These are phyloP conservation scores for Sepiola atlantica DNA, from an alignment of 2,888 invertebrate species.

Conservation along the genomic window DNA sequence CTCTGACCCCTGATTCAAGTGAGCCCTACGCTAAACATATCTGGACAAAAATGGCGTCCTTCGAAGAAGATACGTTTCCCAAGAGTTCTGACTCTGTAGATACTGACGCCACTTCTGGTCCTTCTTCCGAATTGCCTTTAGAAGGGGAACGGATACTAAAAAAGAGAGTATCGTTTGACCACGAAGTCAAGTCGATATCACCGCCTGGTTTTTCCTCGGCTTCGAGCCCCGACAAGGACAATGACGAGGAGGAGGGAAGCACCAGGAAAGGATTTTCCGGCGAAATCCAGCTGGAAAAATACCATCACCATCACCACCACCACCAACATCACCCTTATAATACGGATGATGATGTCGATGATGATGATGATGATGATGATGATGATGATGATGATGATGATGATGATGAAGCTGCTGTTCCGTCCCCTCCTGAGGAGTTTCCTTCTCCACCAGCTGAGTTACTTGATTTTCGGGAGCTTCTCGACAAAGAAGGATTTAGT, in stretches of 20 bases:
- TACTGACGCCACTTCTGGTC: background rate
- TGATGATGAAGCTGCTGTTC: background rate
- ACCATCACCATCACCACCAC: background rate
- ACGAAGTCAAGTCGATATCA: background rate
- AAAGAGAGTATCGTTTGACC: constrained; percentile 11
- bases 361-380: background rate
- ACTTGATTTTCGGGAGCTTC: constrained; percentile 41
- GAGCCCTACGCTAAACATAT: background rate
- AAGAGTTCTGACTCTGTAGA: background rate
- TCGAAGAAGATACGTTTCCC: background rate
- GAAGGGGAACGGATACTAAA: background rate
- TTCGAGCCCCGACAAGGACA: background rate
- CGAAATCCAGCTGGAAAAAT: background rate
- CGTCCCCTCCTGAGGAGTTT: constrained; percentile 11
- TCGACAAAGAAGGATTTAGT: constrained; percentile 34
- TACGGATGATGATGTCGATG: background rate
- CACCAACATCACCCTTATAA: too few relatives aligned
- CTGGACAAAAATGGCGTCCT: background rate
- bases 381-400: background rate
- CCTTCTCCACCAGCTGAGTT: constrained; percentile 32
- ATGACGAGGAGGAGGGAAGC: background rate
- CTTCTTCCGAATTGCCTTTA: background rate
- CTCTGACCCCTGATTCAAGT: background rate
- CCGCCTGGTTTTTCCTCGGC: background rate
- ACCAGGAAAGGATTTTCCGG: background rate